phyloP scores from a whole-genome alignment of 2,797 vertebrate species.

The Lepilemur septentrionalis region DNA sequence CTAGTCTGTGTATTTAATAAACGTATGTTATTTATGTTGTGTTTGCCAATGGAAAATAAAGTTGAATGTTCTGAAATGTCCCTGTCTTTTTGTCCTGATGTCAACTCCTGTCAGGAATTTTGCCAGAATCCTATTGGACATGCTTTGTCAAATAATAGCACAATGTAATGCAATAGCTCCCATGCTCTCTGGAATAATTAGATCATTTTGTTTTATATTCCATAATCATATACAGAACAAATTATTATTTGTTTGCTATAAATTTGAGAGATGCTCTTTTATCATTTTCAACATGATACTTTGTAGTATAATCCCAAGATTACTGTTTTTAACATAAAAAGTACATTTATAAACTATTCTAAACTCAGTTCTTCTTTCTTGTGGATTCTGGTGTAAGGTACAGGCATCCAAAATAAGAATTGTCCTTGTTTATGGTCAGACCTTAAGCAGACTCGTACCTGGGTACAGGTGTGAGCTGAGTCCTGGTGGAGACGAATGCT shows the following conservation, averaged over 20 bases:
- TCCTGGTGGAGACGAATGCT: too few species aligned
- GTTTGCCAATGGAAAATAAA: conserved; percentile 76
- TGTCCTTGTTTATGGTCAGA: not conserved
- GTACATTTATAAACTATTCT: not conserved
- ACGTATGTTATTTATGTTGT: conserved; percentile 50
- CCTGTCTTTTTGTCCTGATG: conserved; percentile 12
- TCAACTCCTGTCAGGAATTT: conserved; percentile 28
- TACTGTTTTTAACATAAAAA: conserved; percentile 29
- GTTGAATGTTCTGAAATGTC: conserved; percentile 21
- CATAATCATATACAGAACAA: not conserved
- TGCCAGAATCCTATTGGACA: not conserved
- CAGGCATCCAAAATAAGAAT: not conserved
- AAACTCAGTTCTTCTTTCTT: not conserved
- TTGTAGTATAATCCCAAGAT: not conserved
- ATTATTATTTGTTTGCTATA: not conserved
- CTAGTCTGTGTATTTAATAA: conserved; percentile 47
- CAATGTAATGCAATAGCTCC: not conserved
- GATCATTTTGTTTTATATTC: not conserved
- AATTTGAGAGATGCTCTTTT: not conserved
- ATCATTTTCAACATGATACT: not conserved
- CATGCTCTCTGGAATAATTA: not conserved
- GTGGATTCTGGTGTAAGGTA: not conserved
- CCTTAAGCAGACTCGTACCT: not conserved
- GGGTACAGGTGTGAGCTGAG: not conserved
- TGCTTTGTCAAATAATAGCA: conserved; percentile 40